Percentiles rank a stretch among this genome's conserved stretches.
phyloP scores from a whole-genome alignment of 2,888 invertebrate species.

The Pachycephus smyrnensis region DNA sequence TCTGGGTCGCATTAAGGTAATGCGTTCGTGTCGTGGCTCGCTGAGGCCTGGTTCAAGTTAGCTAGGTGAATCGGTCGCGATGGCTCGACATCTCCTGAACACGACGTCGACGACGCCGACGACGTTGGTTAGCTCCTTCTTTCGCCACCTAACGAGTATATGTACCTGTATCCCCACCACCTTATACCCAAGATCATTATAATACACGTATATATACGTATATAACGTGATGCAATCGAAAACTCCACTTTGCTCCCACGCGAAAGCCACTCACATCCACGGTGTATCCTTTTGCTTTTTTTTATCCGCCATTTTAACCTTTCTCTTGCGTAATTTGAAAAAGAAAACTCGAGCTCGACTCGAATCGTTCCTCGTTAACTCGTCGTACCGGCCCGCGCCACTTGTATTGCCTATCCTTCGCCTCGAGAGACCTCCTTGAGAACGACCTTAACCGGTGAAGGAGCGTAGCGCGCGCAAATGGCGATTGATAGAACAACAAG shows the following conservation, averaged over 20 bases:
- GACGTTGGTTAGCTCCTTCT: conserved; percentile 35
- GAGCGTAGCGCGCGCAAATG: background rate
- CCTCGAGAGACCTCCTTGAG: background rate
- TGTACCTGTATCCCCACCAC: background rate
- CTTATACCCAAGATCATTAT: background rate
- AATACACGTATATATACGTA: background rate
- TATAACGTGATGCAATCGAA: background rate
- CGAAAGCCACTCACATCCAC: background rate
- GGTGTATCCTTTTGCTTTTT: background rate
- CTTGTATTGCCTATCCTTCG: background rate
- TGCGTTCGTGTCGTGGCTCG: conserved; percentile 45
- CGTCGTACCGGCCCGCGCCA: background rate
- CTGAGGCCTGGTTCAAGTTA: conserved; percentile 8
- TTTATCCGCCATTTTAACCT: background rate
- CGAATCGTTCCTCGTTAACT: background rate
- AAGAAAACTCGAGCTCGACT: background rate
- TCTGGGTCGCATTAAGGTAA: conserved; percentile 62
- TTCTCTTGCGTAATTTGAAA: background rate
- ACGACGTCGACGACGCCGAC: background rate
- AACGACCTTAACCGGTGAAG: background rate
- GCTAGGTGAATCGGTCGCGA: conserved; percentile 16
- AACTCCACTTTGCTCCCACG: background rate
- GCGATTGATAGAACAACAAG: background rate
- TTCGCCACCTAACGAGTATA: conserved; percentile 12
- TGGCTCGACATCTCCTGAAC: conserved; percentile 18